Conservation (phyloP, 2,113 vertebrate species). For the Passer domesticus region DNA sequence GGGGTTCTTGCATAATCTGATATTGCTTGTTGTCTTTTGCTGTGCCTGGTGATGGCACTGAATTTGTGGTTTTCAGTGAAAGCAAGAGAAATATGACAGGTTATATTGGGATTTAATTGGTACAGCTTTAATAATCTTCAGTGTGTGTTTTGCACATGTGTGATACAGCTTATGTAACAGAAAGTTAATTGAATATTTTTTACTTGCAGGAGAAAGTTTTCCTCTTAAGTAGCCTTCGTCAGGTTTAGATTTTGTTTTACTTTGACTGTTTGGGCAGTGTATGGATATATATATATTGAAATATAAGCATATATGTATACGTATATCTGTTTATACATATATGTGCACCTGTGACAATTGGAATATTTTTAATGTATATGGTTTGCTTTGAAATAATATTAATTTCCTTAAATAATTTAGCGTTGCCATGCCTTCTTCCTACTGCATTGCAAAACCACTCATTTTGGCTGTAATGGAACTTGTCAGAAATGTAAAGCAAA, state of each 20-base stretch:
- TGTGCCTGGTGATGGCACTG: background rate
- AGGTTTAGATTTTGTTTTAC: background rate
- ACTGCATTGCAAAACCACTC: background rate
- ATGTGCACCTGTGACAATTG: background rate
- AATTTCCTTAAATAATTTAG: background rate
- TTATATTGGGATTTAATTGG: background rate
- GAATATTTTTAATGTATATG: background rate
- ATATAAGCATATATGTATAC: too few relatives aligned
- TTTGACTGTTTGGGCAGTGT: background rate
- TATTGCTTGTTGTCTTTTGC: background rate
- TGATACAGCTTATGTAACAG: background rate
- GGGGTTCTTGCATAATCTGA: background rate
- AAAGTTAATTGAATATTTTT: background rate
- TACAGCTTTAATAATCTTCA: background rate
- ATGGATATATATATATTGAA: background rate
- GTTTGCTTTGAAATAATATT: background rate
- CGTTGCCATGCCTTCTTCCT: background rate
- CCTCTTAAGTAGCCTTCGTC: background rate
- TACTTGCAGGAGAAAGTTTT: background rate
- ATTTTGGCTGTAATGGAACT: background rate
- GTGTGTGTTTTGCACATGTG: background rate
- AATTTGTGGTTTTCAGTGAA: background rate
- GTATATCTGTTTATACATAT: background rate
- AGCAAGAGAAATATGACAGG: background rate
- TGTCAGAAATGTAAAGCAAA: background rate